Percentiles rank a stretch among this genome's conserved stretches.
Conservation (phyloP, 2,888 invertebrate species). For the Drosophila antonietae region DNA sequence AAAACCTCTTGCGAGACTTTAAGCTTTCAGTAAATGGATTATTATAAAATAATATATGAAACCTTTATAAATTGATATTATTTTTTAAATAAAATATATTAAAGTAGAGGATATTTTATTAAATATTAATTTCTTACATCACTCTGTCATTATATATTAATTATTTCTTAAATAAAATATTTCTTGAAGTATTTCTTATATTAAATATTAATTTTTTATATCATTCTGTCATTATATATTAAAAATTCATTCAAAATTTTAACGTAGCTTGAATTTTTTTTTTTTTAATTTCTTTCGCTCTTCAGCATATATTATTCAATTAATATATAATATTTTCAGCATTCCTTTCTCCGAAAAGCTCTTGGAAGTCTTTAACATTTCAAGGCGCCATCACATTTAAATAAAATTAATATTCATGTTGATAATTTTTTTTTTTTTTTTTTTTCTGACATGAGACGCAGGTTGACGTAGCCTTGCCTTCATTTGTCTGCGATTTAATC, state of each 20-base stretch:
- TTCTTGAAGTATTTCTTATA: too few species aligned
- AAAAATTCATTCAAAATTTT: too few species aligned
- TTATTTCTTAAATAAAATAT: too few species aligned
- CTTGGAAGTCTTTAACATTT: background rate
- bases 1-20: background rate
- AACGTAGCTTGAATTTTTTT: background rate
- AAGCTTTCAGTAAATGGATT: background rate
- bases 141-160: too few species aligned
- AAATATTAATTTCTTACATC: too few species aligned
- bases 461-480: background rate
- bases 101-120: too few species aligned
- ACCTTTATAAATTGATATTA: too few species aligned
- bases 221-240: too few species aligned
- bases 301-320: background rate
- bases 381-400: background rate
- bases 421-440: too few species aligned
- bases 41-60: background rate
- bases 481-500: conserved; percentile 16
- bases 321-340: background rate
- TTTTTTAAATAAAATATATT: too few species aligned
- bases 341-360: too few species aligned
- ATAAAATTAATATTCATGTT: background rate
- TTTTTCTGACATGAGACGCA: background rate
- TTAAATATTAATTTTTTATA: too few species aligned
- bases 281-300: background rate